phyloP scores from a whole-genome alignment of 2,888 invertebrate species.

The Mayetiola destructor region DNA sequence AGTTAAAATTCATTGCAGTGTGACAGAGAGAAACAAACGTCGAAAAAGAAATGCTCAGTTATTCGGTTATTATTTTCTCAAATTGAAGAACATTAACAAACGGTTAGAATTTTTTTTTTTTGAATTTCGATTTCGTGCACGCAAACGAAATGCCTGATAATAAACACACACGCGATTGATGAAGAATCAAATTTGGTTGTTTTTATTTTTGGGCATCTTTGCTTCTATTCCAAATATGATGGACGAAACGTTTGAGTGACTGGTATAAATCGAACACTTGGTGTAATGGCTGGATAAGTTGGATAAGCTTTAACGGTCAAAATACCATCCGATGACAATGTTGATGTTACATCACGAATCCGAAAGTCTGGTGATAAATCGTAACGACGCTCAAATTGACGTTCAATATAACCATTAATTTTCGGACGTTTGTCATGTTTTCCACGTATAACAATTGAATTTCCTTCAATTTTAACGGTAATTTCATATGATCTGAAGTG shows the following conservation, averaged over 20 bases:
- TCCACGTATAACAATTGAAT: conserved; percentile 28
- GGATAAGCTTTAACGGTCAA: conserved; percentile 44
- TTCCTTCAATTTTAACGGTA: conserved; percentile 27
- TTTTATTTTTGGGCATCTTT: not conserved
- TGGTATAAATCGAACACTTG: not conserved
- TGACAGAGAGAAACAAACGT: not conserved
- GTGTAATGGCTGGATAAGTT: not conserved
- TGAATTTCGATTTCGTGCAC: not conserved
- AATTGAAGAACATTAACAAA: not conserved
- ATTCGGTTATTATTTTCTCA: not conserved
- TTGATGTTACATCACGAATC: conserved; percentile 48
- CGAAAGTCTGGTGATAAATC: conserved; percentile 46
- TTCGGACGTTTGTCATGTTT: conserved; percentile 21
- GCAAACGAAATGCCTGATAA: not conserved
- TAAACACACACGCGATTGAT: too few species aligned
- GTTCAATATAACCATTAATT: conserved; percentile 49
- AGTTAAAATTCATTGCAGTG: too few species aligned
- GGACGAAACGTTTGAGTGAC: conserved; percentile 8
- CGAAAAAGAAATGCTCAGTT: not conserved
- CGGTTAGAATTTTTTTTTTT: not conserved
- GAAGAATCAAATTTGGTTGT: too few species aligned
- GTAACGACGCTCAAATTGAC: conserved; percentile 54
- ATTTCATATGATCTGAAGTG: conserved; percentile 29
- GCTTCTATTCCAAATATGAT: conserved; percentile 13
- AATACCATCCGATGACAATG: conserved; percentile 58